Conservation (phyloP, 2,113 vertebrate genomes). For the Elachura formosa region DNA sequence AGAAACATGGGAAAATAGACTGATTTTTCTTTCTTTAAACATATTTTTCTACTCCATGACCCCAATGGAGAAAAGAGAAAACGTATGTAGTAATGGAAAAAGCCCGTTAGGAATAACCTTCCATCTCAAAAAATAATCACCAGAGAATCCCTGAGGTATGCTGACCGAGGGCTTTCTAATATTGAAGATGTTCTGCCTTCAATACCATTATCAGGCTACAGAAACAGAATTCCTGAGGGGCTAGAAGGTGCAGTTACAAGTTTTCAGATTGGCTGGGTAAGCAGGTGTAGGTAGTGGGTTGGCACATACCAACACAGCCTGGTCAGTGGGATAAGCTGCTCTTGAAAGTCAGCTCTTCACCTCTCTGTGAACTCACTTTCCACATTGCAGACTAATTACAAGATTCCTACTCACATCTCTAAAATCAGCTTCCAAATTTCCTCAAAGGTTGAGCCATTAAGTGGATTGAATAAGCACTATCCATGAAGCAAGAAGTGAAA, state of each 20-base stretch:
- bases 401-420: background rate
- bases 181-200: background rate
- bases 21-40: background rate
- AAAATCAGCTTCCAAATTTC: background rate
- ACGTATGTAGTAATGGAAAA: background rate
- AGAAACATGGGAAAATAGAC: background rate
- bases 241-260: background rate
- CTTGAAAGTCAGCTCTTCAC: background rate
- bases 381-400: background rate
- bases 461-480: background rate
- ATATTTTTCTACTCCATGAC: background rate
- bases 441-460: background rate
- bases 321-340: background rate
- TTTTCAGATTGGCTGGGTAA: background rate
- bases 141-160: background rate
- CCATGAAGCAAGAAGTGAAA: background rate
- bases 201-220: background rate
- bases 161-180: background rate
- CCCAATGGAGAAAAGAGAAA: background rate
- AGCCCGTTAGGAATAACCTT: background rate
- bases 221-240: background rate
- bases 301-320: background rate
- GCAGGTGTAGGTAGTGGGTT: background rate
- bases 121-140: background rate
- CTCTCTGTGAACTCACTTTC: background rate